Base-by-base conservation (phyloP, 2,888 invertebrate genomes). In the Agrilus mali region DNA sequence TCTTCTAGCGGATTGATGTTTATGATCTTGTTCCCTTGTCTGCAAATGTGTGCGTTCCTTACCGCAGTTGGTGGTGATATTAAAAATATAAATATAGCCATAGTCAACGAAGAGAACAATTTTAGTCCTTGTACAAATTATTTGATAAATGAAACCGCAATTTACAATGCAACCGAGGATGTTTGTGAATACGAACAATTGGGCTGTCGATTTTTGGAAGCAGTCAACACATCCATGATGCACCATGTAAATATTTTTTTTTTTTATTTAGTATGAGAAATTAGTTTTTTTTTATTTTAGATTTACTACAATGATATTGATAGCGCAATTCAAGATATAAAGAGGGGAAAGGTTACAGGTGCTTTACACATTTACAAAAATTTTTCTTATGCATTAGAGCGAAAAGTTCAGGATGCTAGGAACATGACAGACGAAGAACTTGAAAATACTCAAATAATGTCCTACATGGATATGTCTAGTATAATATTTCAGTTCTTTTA, bases 21-120 rank as follows among this genome's bases (percentile, higher is more conserved):
- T 64, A 80, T 89, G 49, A 67, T 90, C 46, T 54, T 86, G 43
- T 82, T 93, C 58, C 93, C 93, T 12, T 68, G 92, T 13, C 69
- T 90, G 17, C 83, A 92, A 74, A 74, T 84, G 47, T 70, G 79
- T 34, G 73, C 85, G 33, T 92, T 93, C 65, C 84, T 89, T 66
- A 63, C 81, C 43, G 82, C 89, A 22, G 77, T 89, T 41, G 89
- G 89, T 1, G 77, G 77, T 39, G 83, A 89, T 55, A 85, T 86
- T 0, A 71, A 72, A 40, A 77, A 78, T 44, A 68, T 93, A 0
- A 72, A 74, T 39, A 54, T 94, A 33, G 90, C 82, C 0, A 73
- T 93, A 1, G 81, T 89, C 16, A 90, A 90, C 57, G 73, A 84
- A 1, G 93, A 94, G 65, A 74, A 58, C 14, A 55, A 57, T 50